Percentiles rank a stretch among this genome's conserved stretches.
These are phyloP conservation scores for human DNA, from an alignment of 2,113 vertebrate species.

Conservation along the genomic window GRCh38 chr12:46450001-46450500, in stretches of 20 bases:
- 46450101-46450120: background rate
- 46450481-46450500: background rate
- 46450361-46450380: background rate
- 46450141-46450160: background rate
- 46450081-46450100: background rate
- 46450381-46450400: background rate
- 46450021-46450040: background rate
- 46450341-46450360: background rate
- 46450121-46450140: background rate
- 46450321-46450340: background rate
- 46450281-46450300: background rate
- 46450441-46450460: constrained; percentile 61
- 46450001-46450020: no score
- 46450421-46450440: constrained; percentile 44
- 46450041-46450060: background rate
- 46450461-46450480: constrained; percentile 14
- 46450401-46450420: constrained; percentile 30
- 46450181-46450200: background rate
- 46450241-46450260: background rate
- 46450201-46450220: background rate
- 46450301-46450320: background rate
- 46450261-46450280: background rate
- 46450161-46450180: background rate
- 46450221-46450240: background rate
- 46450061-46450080: background rate